Evolutionary conservation across 30 jellyfish, hydroid and myxozoan genomes (phyloP), one percentile per base, ranked within the genome.

Genomic region (Sanderia malayensis): DNA sequence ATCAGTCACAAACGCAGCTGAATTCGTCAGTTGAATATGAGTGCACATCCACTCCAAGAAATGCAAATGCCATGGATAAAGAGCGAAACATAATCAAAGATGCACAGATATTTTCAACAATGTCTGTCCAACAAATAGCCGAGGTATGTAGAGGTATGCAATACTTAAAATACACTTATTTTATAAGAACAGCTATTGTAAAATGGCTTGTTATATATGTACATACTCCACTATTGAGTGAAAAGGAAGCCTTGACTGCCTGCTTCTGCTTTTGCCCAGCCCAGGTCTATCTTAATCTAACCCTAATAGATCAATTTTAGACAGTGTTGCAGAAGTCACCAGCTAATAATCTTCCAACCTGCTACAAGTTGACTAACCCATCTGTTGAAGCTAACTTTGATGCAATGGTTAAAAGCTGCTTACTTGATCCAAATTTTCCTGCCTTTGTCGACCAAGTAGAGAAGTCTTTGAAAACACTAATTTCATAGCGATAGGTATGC

Each of bases 391-490:
- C 57, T n/a, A 61, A 53, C 21, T 32, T 34, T 15, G 89, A 58
- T 24, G 59, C 80, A n/a, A 7, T 87, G 57, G 75, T 87, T 4
- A 71, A 79, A 53, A 80, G 90, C 24, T 88, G 95, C 21, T 22
- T 88, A 22, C 83, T 88, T 28, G 97, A 88, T 33, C 95, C 95
- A 27, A 76, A 60, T 32, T 88, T 88, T 58, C 97, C 97, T 22
- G 75, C 86, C 0, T 82, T 88, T 37, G 97, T 88, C 22, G 97
- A 72, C 33, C 68, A 82, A 34, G 97, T 88, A 37, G 97, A 81
- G 61, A 59, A 82, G 31, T 55, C 79, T 4, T 47, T 88, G 76
- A 73, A 72, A 44, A 33, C 44, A 19, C 72, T 88, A 18, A 41
- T 83, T 32, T 58, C 74, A 17, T 18, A n/a, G n/a, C n/a, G n/a